Evolutionary conservation across 2,888 invertebrate species (phyloP).

Genomic region (Tuta absoluta): DNA sequence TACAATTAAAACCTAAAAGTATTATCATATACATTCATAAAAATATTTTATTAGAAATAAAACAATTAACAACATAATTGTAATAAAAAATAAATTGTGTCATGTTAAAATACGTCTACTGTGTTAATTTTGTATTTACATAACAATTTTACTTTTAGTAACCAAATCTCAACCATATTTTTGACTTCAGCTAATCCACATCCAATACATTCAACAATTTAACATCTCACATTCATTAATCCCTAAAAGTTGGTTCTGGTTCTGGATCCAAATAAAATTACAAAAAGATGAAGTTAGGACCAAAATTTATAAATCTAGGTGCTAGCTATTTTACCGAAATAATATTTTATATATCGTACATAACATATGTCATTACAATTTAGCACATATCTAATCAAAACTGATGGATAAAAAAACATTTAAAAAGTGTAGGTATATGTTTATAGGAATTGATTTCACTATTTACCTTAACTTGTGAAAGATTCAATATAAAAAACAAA

Average conservation of each 20-base stretch:
- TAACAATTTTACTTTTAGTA: constrained; percentile 54
- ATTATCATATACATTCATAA: constrained; percentile 64
- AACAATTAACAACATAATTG: constrained; percentile 54
- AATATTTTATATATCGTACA: not conserved
- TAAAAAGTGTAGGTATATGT: too few relatives aligned
- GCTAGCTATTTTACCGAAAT: not conserved
- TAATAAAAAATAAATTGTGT: constrained; percentile 70
- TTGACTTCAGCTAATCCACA: constrained; percentile 36
- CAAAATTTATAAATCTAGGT: not conserved
- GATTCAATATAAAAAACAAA: not conserved
- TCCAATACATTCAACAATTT: not conserved
- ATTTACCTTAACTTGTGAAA: not conserved
- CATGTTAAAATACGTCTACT: constrained; percentile 62
- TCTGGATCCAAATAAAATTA: not conserved
- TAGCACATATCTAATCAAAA: too few relatives aligned
- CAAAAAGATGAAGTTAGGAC: not conserved
- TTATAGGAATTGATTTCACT: not conserved
- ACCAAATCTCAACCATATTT: constrained; percentile 53
- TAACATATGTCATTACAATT: not conserved
- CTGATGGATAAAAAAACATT: too few relatives aligned
- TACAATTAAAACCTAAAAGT: constrained; percentile 64
- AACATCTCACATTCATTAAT: constrained; percentile 21
- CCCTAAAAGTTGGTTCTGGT: not conserved
- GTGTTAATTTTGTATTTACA: constrained; percentile 60
- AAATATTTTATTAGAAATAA: constrained; percentile 50